Base-by-base conservation (phyloP, 2,113 vertebrate genomes). In the Otis tarda region DNA sequence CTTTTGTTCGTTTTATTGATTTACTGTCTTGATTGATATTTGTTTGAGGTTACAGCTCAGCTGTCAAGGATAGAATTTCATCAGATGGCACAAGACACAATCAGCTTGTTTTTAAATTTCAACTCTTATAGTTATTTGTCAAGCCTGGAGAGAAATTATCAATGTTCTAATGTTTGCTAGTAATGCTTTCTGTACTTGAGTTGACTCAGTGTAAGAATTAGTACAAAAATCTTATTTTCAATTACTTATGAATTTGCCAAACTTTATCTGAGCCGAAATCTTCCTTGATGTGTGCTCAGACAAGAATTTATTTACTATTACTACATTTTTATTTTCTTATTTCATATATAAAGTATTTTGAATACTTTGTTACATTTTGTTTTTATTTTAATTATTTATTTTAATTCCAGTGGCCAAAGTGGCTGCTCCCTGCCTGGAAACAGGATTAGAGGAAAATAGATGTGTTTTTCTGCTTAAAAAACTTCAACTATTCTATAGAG, bases 1-100 rank as follows among this genome's bases (percentile, higher is more conserved):
- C 55, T 27, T 84, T 90, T 91, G 57, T 90, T 92, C 67, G 45
- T 79, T 91, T 86, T 45, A 87, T 91, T 55, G 65, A 73, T 91
- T 94, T 71, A 8, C 28, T 92, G 53, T 61, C 73, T 68, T 75
- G 24, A 69, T 5, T 92, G 49, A 69, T 91, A 81, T 69, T 89
- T 89, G 16, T 37, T 65, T 83, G 45, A 92, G 33, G 64, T 84
- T 87, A 30, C 61, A 67, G 37, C 56, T 82, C 59, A 50, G 20
- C 35, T 89, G 76, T 77, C 92, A 95, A 53, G 41, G 57, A 47
- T 31, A 37, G 2, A 50, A 23, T 79, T 68, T 81, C 73, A 55
- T 82, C 55, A 84, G 61, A 63, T 63, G 41, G 41, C 41, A 84
- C 19, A 43, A 75, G 60, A 78, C 13, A 64, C 20, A 60, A 16